Evolutionary conservation across 2,113 vertebrate genomes (phyloP).

Genomic region (Triplophysa rosa): DNA sequence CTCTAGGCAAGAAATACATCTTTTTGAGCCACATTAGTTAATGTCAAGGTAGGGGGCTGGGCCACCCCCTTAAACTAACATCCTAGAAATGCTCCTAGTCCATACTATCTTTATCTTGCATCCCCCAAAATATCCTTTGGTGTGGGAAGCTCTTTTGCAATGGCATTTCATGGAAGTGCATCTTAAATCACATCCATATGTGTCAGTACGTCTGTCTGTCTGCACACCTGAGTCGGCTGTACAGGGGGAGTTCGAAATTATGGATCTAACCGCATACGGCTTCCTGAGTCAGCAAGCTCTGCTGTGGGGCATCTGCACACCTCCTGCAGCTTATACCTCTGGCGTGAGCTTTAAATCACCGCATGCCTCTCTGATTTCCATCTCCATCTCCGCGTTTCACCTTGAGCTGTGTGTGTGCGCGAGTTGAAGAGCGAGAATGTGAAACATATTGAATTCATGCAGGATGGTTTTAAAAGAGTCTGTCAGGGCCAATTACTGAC

Average conservation of each 20-base stretch:
- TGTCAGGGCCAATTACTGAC: constrained; percentile 43
- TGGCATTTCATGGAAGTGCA: not conserved
- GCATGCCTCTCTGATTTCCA: constrained; percentile 12
- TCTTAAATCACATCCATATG: constrained; percentile 12
- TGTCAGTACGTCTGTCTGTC: not conserved
- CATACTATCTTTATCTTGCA: too few relatives aligned
- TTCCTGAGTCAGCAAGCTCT: constrained; percentile 29
- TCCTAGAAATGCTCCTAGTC: too few relatives aligned
- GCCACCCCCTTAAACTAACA: too few relatives aligned
- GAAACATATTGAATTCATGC: constrained; percentile 24
- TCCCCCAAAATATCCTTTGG: too few relatives aligned
- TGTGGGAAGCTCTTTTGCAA: not conserved
- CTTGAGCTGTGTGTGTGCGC: not conserved
- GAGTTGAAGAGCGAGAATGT: not conserved
- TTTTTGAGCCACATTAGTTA: too few relatives aligned
- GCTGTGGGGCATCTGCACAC: constrained; percentile 28
- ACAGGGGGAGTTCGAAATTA: not conserved
- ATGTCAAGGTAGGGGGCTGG: too few relatives aligned
- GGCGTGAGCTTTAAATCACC: constrained; percentile 27
- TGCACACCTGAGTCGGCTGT: constrained; percentile 24
- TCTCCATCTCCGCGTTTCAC: constrained; percentile 18
- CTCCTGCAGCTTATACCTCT: constrained; percentile 25
- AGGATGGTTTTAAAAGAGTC: constrained; percentile 36
- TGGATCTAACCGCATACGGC: not conserved
- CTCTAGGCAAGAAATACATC: too few relatives aligned